phyloP scores from a whole-genome alignment of 2,113 vertebrate genomes.

The Vireo altiloquus region DNA sequence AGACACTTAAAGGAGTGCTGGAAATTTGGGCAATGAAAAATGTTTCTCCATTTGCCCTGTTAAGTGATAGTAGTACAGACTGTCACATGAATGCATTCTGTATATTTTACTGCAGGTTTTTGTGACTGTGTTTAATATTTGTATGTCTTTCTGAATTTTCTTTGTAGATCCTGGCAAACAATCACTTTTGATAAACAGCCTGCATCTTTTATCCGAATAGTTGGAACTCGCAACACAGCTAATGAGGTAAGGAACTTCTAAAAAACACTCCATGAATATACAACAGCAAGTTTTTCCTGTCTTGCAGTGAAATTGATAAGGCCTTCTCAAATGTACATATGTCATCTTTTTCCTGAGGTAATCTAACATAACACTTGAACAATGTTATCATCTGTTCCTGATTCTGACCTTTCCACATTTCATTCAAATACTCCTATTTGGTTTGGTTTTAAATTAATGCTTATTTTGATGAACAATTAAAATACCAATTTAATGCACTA shows the following conservation, averaged over 20 bases:
- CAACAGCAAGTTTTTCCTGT: neutral
- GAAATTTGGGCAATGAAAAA: neutral
- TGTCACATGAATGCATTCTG: neutral
- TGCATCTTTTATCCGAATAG: constrained; percentile 94
- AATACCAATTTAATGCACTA: neutral
- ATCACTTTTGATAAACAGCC: constrained; percentile 89
- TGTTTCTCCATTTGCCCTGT: neutral
- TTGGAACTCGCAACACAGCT: constrained; percentile 97
- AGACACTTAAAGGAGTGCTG: neutral
- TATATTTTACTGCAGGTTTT: neutral
- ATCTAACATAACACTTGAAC: neutral
- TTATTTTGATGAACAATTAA: neutral
- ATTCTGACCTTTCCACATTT: neutral
- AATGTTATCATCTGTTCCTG: neutral
- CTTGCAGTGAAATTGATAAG: neutral
- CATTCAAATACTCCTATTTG: neutral
- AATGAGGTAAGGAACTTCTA: constrained; percentile 83
- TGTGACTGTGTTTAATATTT: neutral
- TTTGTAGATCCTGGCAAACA: constrained; percentile 91
- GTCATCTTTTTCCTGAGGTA: neutral
- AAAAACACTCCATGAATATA: neutral
- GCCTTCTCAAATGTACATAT: neutral
- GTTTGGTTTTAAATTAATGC: neutral
- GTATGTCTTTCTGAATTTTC: neutral
- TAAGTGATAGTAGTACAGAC: neutral